These are phyloP conservation scores for Camelus dromedarius DNA, from an alignment of 2,113 vertebrate genomes.

Conservation along the genomic window DNA sequence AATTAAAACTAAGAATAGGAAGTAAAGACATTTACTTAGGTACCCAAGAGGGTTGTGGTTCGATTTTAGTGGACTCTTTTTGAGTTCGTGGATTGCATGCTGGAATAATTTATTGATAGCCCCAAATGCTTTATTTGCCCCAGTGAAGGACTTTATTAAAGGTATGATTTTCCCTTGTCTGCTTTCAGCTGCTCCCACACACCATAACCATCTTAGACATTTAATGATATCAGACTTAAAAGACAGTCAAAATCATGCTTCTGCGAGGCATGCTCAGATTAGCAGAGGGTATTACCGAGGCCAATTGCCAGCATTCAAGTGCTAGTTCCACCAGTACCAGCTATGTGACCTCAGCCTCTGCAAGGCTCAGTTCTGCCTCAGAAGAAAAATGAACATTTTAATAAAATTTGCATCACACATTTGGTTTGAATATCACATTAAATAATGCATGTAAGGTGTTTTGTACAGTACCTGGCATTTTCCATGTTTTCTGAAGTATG, in stretches of 20 bases:
- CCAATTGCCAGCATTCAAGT: not conserved
- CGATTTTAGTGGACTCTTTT: not conserved
- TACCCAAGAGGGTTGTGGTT: not conserved
- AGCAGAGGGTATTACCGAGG: not conserved
- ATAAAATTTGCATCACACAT: not conserved
- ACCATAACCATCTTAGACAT: not conserved
- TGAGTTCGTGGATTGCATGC: not conserved
- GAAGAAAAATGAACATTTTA: not conserved
- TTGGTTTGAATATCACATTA: not conserved
- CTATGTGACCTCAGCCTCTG: not conserved
- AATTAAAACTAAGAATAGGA: conserved; percentile 45
- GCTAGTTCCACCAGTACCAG: not conserved
- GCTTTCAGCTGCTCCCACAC: not conserved
- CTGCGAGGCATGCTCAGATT: not conserved
- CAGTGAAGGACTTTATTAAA: not conserved
- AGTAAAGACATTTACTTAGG: not conserved
- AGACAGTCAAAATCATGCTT: not conserved
- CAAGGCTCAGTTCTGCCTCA: not conserved
- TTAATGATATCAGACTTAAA: not conserved
- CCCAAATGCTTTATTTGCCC: not conserved
- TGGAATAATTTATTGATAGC: not conserved
- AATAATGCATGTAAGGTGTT: not conserved
- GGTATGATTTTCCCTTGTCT: not conserved
- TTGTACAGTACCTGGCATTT: not conserved
- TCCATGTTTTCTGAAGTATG: not conserved